Percentiles rank a stretch among this genome's conserved stretches.
Evolutionary conservation across 23 tunicate species (phyloP).

Genomic region (Styela plicata): DNA sequence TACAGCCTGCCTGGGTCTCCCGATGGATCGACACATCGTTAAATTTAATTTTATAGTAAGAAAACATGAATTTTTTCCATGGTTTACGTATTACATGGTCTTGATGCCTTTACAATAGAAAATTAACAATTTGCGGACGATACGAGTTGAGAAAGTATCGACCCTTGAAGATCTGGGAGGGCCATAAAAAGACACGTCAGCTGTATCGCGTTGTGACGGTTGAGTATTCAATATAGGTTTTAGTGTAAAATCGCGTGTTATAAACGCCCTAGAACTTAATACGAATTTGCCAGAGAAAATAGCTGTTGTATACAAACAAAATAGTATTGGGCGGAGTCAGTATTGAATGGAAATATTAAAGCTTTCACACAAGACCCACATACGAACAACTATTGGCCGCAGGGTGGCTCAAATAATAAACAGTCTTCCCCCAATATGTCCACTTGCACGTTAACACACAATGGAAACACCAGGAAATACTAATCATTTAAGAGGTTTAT

Average conservation of each 20-base stretch:
- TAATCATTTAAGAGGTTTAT: too few species aligned
- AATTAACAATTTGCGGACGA: neutral
- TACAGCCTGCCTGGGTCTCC: neutral
- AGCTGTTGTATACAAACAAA: neutral
- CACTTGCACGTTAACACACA: too few species aligned
- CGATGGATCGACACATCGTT: neutral
- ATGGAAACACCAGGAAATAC: too few species aligned
- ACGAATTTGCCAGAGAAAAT: neutral
- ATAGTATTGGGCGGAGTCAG: neutral
- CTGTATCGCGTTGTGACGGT: neutral
- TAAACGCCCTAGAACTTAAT: neutral
- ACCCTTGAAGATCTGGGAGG: conserved; percentile 28
- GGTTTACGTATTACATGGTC: neutral
- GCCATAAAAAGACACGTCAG: conserved; percentile 3
- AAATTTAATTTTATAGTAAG: too few species aligned
- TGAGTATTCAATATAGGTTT: neutral
- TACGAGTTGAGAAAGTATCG: conserved; percentile 22
- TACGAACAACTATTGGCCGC: too few species aligned
- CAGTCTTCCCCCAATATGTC: too few species aligned
- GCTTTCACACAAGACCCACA: too few species aligned
- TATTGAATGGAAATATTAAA: too few species aligned
- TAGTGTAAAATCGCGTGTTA: neutral
- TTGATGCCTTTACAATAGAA: conserved; percentile 28
- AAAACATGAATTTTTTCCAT: neutral
- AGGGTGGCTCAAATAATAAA: too few species aligned